Percentiles rank a stretch among this genome's conserved stretches.
Evolutionary conservation across 2,797 vertebrate species (phyloP).

Genomic region (Pygocentrus nattereri): DNA sequence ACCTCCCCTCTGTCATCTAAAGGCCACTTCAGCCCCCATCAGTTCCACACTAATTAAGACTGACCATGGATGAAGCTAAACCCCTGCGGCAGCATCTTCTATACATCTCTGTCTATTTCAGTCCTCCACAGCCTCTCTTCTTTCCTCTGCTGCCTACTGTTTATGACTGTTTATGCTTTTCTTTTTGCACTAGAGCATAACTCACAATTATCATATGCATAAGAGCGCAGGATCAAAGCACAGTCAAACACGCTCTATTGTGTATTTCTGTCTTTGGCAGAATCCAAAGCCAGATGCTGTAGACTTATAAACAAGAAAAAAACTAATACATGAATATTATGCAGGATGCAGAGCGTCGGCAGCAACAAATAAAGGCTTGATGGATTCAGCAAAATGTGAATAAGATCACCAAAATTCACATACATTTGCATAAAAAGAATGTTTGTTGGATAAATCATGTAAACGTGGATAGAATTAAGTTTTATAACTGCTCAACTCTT

Average conservation of each 20-base stretch:
- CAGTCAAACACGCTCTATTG: neutral
- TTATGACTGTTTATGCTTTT: neutral
- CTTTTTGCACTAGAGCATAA: conserved; percentile 12
- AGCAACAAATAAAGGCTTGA: no score
- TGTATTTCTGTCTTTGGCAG: no score
- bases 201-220: neutral
- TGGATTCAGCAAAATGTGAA: no score
- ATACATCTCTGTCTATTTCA: conserved; percentile 40
- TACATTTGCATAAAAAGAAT: no score
- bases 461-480: no score
- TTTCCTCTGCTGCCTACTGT: neutral
- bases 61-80: conserved; percentile 6
- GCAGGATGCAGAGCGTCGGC: no score
- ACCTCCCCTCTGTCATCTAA: conserved; percentile 27
- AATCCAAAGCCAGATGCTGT: neutral
- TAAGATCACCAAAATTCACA: no score
- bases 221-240: neutral
- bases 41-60: conserved; percentile 30
- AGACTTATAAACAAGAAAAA: neutral
- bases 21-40: conserved; percentile 33
- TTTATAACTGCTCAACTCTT: no score
- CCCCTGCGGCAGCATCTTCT: conserved; percentile 22
- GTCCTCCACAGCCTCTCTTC: neutral
- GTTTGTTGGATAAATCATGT: no score
- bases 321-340: neutral